These are phyloP conservation scores for Solea solea DNA, from an alignment of 2,113 vertebrate species.

Conservation along the genomic window DNA sequence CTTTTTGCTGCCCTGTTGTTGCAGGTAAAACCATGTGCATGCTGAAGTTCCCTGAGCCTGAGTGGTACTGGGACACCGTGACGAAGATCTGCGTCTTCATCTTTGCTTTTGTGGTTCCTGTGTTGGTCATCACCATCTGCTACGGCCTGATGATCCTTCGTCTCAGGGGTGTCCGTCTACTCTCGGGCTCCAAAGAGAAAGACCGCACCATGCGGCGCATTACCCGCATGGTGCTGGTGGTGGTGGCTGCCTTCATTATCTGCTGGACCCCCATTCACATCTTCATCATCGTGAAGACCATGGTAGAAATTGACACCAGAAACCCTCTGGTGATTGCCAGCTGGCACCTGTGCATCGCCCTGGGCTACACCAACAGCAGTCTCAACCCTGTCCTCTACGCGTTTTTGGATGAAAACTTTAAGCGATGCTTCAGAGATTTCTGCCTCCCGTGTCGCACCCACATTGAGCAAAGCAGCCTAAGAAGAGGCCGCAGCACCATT, in stretches of 20 bases:
- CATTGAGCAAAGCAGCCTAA: constrained; percentile 79
- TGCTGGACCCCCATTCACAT: constrained; percentile 98
- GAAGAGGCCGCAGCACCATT: constrained; percentile 74
- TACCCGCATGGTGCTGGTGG: constrained; percentile 95
- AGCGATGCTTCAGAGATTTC: constrained; percentile 93
- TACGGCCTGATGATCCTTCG: constrained; percentile 95
- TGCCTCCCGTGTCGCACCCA: constrained; percentile 84
- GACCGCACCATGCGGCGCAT: constrained; percentile 94
- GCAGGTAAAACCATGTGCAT: constrained; percentile 83
- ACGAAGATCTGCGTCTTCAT: constrained; percentile 98
- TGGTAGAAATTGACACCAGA: constrained; percentile 90
- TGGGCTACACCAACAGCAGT: constrained; percentile 97
- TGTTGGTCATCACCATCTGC: constrained; percentile 94
- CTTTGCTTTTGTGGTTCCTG: constrained; percentile 93
- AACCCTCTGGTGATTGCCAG: constrained; percentile 91
- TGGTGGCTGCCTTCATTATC: constrained; percentile 95
- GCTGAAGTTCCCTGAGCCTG: constrained; percentile 90
- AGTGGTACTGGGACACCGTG: constrained; percentile 95
- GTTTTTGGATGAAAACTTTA: constrained; percentile 96
- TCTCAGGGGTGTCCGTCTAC: constrained; percentile 90
- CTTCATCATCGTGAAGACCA: constrained; percentile 94
- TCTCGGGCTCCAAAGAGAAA: constrained; percentile 95
- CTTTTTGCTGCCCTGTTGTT: neutral
- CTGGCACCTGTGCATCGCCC: constrained; percentile 94
- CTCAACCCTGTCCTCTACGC: constrained; percentile 95